Percentiles rank a stretch among this genome's conserved stretches.
These are phyloP conservation scores for Hapalemur alaotrensis DNA, from an alignment of 2,797 vertebrate genomes.

Conservation along the genomic window DNA sequence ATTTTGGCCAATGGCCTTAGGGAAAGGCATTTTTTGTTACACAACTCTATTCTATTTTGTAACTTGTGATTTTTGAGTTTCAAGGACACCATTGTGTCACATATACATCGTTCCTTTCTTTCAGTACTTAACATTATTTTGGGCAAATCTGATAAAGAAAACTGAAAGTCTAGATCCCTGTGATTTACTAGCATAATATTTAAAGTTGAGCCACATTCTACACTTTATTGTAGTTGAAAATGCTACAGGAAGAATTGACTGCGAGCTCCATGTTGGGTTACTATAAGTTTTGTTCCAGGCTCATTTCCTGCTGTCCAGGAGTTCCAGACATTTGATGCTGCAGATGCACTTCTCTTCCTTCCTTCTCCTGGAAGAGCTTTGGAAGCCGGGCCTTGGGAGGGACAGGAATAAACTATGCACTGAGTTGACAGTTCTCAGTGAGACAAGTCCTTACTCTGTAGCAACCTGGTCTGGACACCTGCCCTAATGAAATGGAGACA, in stretches of 20 bases:
- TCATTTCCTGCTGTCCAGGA: neutral
- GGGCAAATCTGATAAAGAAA: neutral
- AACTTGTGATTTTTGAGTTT: neutral
- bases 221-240: neutral
- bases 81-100: neutral
- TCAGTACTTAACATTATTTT: neutral
- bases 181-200: neutral
- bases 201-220: neutral
- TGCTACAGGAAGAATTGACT: neutral
- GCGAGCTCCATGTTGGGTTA: neutral
- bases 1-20: neutral
- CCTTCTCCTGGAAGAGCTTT: neutral
- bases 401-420: neutral
- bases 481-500: neutral
- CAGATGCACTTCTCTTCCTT: neutral
- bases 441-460: neutral
- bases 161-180: neutral
- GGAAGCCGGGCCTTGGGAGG: neutral
- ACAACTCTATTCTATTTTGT: neutral
- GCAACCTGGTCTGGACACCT: neutral
- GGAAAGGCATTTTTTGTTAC: neutral
- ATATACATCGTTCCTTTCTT: neutral
- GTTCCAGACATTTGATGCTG: neutral
- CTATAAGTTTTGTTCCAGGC: neutral
- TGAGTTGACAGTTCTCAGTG: neutral